Percentiles rank a stretch among this genome's conserved stretches.
Evolutionary conservation across 2,797 vertebrate species (phyloP).

Genomic region (Tokudaia muenninki): DNA sequence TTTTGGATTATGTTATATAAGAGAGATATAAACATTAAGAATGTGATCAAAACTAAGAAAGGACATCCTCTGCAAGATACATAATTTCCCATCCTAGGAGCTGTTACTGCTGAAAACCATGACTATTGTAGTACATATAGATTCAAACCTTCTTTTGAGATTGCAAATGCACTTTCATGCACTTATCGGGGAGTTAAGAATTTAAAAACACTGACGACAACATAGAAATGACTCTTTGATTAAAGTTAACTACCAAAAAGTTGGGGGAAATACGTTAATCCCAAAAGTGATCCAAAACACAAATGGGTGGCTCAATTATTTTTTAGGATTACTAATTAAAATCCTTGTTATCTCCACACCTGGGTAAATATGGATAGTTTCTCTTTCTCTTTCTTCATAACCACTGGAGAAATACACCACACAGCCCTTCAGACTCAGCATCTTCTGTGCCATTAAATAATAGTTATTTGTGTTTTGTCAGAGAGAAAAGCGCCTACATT

Average conservation of each 20-base stretch:
- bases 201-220: background rate
- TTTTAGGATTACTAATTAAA: slow-evolving; percentile 85
- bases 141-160: background rate
- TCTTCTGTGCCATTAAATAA: slow-evolving; percentile 74
- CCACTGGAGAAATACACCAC: slow-evolving; percentile 75
- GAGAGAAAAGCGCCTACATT: slow-evolving; percentile 59
- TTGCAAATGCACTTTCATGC: background rate
- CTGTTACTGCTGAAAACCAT: background rate
- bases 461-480: slow-evolving; percentile 67
- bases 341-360: slow-evolving; percentile 81
- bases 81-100: background rate
- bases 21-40: background rate
- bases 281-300: slow-evolving; percentile 44
- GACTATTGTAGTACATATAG: background rate
- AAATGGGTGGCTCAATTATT: slow-evolving; percentile 64
- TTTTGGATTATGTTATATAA: background rate
- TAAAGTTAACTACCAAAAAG: slow-evolving; percentile 13
- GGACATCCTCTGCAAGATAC: fast-evolving
- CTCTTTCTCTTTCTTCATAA: slow-evolving; percentile 81
- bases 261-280: slow-evolving; percentile 24
- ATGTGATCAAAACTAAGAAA: background rate
- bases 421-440: slow-evolving; percentile 62
- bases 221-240: slow-evolving; percentile 16
- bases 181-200: background rate
- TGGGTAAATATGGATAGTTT: slow-evolving; percentile 84